Conservation (phyloP, 37 sponge, comb jelly and placozoan genomes). For the Corticium candelabrum region DNA sequence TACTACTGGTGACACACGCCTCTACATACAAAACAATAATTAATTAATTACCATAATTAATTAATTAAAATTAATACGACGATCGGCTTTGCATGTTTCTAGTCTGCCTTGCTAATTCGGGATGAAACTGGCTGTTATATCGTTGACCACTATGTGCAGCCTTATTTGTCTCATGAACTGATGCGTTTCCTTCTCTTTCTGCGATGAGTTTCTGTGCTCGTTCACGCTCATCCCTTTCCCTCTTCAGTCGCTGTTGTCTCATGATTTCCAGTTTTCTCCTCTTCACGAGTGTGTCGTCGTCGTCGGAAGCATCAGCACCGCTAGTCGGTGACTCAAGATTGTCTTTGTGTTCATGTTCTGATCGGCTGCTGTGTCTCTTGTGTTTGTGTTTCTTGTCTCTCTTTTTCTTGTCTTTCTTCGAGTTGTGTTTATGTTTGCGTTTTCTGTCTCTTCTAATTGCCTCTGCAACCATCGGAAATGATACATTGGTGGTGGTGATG, state of each 20-base stretch:
- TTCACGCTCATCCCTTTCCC: conserved; percentile 51
- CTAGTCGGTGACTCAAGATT: background rate
- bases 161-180: background rate
- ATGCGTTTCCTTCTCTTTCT: background rate
- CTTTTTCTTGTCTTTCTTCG: conserved; percentile 3
- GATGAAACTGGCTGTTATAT: conserved; percentile 73
- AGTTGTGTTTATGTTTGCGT: conserved; percentile 8
- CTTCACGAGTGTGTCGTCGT: background rate
- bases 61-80: too few species aligned
- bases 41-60: too few species aligned
- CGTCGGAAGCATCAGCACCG: background rate
- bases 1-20: conserved; percentile 18
- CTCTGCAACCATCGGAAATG: background rate
- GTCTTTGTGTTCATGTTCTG: background rate
- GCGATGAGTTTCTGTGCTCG: conserved; percentile 12
- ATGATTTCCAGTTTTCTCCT: conserved; percentile 33
- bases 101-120: conserved; percentile 51
- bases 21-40: background rate
- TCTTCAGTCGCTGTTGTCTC: conserved; percentile 42
- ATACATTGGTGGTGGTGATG: background rate
- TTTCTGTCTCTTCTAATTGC: background rate
- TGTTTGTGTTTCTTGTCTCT: background rate
- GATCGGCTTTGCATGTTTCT: background rate
- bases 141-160: background rate
- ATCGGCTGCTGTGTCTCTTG: background rate